Evolutionary conservation across 2,797 vertebrate genomes (phyloP), one percentile per base, ranked within the genome.

Genomic region (Pseudopleuronectes americanus): DNA sequence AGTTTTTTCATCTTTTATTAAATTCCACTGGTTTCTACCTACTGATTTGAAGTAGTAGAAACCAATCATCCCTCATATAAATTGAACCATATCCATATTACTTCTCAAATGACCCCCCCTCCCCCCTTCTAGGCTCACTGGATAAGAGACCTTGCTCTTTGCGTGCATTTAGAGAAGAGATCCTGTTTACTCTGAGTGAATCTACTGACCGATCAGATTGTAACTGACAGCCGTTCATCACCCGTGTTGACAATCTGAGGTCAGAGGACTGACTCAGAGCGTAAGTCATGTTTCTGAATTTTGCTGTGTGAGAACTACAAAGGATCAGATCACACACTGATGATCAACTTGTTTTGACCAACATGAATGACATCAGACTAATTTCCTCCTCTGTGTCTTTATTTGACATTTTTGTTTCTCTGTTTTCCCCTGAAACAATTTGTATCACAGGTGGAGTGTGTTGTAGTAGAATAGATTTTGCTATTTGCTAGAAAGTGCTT

Each of bases 201-300:
- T 60, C n/a, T 1, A 6, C 49, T 47, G 31, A 59, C 38, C 38
- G 26, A 58, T 57, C 57, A 51, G 19, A 26, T n/a, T 31, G 64
- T 57, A 68, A 54, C n/a, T 56, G 60, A 56, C 28, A 76, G 21
- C 19, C 43, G 49, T 66, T 64, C 53, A 72, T 73, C 68, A 45
- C 23, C 1, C 41, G 8, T 38, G 38, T 64, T 21, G 28, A 49
- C n/a, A 70, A 28, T 56, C 45, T 53, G 9, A 6, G 41, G 36
- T 17, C n/a, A 43, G 48, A 84, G 22, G 57, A 65, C 45, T 57
- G 7, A 54, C 38, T 51, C 21, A 23, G 51, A 4, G 8, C 47
- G 28, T 57, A 54, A 6, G 51, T 61, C n/a, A 45, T 57, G 52
- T 53, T 41, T 41, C 49, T 16, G 26, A 28, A 41, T 43, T 49